Evolutionary conservation across 2,113 vertebrate genomes (phyloP), one percentile per base, ranked within the genome.

Genomic region (Bufo bufo): DNA sequence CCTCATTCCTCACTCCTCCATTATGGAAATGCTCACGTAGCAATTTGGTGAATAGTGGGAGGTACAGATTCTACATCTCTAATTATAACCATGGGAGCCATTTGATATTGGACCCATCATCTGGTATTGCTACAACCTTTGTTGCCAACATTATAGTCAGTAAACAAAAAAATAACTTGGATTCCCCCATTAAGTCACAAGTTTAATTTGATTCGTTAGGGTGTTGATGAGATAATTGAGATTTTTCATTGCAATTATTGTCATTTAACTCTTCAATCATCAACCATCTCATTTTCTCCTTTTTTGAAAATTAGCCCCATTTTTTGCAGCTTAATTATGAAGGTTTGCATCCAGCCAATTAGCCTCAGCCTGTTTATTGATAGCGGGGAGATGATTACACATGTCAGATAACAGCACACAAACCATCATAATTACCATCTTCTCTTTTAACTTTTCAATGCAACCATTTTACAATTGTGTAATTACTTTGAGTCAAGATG

Each of bases 151-250:
- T 75, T 75, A 50, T 11, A 75, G 72, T 3, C 16, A 19, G 20
- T 20, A 66, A 75, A 50, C 49, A 4, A 6, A 45, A 47, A 45
- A 13, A 47, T 0, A 16, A 72, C 12, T 45, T 4, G 10, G 16
- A 75, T 49, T 45, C 17, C 72, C 45, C 45, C 72, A 20, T 33
- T 47, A 75, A 75, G 47, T 17, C 3, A 3, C 33, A 11, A 19
- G 47, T 19, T 75, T 90, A 90, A 90, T 91, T 83, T 90, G 89
- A 94, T 93, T 92, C 92, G 90, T 90, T 94, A 91, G 88, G 84
- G 91, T 91, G 94, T 92, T 92, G 58, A 43, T 88, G 90, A 50
- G 87, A 87, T 88, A 63, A 11, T 77, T 77, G 89, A 20, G 66
- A 9, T 89, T 75, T 77, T 92, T 91, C 82, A 89, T 33, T 91